Base-by-base conservation (phyloP, 2,113 vertebrate species). In the Montifringilla adamsi region DNA sequence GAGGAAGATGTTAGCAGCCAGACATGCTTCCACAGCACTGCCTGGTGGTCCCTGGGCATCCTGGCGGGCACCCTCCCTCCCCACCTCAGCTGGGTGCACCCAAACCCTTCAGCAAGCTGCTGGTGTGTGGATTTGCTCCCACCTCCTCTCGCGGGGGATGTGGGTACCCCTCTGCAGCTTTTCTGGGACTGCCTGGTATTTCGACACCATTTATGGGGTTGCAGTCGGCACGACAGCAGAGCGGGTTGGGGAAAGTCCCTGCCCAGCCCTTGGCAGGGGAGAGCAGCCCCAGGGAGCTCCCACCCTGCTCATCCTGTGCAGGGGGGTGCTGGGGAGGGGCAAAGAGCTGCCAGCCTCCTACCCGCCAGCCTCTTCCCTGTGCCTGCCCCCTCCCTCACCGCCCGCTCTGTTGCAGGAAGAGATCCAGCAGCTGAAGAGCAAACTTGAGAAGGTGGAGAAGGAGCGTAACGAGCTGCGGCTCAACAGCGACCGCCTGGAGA, bases 401-500 rank as follows among this genome's bases (percentile, higher is more conserved):
- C 93, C 47, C 0, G 15, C 86, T 96, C 62, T 75, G 14, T 86
- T 76, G 76, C 95, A 99, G 99, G 99, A 99, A 93, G 99, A 99
- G 97, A 99, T 99, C 96, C 99, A 99, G 95, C 99, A 99, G 95
- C 98, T 99, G 75, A 99, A 98, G 76, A 97, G 97, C 96, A 99
- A 98, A 66, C 95, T 99, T 10, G 99, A 99, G 97, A 99, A 99
- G 95, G 98, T 98, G 93, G 99, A 99, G 97, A 99, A 99, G 92
- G 99, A 99, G 93, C 97, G 99, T 55, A 99, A 99, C 16, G 99
- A 99, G 95, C 97, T 99, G 77, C 98, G 99, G 59, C 98, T 99
- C 87, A 99, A 98, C 98, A 98, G 97, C 8, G 99, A 99, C 96
- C 99, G 99, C n/a, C 97, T 99, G 33, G 99, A 99, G 96, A 98